These are phyloP conservation scores for Botia kubotai DNA, from an alignment of 2,797 vertebrate species.

Conservation along the genomic window DNA sequence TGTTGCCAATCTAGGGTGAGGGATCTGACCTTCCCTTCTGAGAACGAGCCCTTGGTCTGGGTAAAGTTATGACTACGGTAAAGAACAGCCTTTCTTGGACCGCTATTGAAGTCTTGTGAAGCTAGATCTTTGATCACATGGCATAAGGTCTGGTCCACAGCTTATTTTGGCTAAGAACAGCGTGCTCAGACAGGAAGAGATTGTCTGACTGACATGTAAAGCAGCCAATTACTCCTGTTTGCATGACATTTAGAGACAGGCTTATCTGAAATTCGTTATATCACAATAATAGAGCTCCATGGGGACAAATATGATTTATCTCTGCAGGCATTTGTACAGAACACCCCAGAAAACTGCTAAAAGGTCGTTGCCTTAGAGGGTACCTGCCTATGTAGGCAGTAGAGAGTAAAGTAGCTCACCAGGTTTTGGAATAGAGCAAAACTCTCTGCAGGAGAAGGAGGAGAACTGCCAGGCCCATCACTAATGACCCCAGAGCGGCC, in stretches of 20 bases:
- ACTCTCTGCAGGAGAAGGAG: not conserved
- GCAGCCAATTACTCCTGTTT: no score
- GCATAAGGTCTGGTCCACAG: not conserved
- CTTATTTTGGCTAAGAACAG: not conserved
- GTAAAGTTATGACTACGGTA: slow-evolving; percentile 35
- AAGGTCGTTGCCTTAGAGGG: not conserved
- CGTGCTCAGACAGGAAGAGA: not conserved
- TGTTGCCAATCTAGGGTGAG: not conserved
- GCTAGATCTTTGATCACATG: not conserved
- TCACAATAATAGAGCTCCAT: not conserved
- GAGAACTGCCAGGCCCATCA: slow-evolving; percentile 38
- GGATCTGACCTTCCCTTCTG: not conserved
- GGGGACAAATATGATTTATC: not conserved
- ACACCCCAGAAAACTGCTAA: not conserved
- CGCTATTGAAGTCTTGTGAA: not conserved
- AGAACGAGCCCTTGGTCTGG: slow-evolving; percentile 17
- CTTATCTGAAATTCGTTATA: not conserved
- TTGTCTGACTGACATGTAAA: no score
- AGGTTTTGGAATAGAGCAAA: not conserved
- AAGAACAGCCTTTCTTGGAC: slow-evolving; percentile 4
- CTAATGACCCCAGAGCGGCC: slow-evolving; percentile 57
- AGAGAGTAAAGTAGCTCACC: slow-evolving; percentile 7
- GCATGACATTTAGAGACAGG: no score
- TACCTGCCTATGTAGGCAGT: not conserved
- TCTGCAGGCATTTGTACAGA: not conserved